Evolutionary conservation across 2,113 vertebrate species (phyloP).

Genomic region (Brevimyrus niger): DNA sequence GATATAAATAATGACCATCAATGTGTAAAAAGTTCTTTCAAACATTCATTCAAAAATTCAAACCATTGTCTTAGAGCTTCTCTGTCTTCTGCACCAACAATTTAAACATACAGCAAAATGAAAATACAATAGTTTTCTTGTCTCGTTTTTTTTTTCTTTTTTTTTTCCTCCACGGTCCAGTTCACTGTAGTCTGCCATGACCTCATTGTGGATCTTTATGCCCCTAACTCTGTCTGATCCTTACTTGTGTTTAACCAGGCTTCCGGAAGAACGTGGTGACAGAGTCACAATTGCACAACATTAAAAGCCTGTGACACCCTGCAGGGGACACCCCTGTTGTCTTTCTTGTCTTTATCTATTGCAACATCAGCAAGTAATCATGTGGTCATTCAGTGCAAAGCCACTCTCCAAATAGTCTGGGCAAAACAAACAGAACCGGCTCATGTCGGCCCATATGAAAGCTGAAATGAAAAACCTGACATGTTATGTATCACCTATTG

Average conservation of each 20-base stretch:
- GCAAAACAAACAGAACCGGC: neutral
- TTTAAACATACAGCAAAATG: neutral
- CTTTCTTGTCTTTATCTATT: neutral
- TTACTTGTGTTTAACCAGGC: neutral
- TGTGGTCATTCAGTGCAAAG: neutral
- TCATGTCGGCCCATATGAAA: neutral
- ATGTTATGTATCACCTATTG: neutral
- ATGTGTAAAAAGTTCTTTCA: neutral
- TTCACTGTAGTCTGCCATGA: neutral
- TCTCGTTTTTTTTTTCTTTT: neutral
- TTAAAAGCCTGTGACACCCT: neutral
- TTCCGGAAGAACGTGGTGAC: neutral
- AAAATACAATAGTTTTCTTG: neutral
- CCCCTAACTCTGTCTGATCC: neutral
- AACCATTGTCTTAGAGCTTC: neutral
- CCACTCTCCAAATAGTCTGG: neutral
- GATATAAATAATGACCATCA: neutral
- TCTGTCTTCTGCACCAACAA: neutral
- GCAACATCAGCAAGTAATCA: neutral
- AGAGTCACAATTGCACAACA: neutral
- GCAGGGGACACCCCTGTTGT: neutral
- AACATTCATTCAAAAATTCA: neutral
- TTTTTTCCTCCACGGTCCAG: neutral
- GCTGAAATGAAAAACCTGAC: neutral
- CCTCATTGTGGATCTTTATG: neutral